phyloP scores from a whole-genome alignment of 2,113 vertebrate species.

The Hippocampus barbouri region DNA sequence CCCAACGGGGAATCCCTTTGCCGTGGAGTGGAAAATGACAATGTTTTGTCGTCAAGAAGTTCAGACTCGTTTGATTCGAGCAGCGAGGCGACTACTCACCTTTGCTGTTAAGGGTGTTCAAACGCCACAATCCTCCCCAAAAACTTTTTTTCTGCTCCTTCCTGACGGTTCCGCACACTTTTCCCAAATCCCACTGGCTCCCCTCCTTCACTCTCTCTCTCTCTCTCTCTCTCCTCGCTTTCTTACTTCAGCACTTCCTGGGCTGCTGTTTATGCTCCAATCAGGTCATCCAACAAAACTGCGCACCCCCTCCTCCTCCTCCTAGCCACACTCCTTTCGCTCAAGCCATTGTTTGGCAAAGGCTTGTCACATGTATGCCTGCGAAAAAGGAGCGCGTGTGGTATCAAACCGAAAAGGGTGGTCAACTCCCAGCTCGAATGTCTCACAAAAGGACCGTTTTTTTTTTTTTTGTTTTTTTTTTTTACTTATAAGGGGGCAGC shows the following conservation, averaged over 20 bases:
- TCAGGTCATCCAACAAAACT: constrained; percentile 61
- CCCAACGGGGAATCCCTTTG: constrained; percentile 7
- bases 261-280: constrained; percentile 71
- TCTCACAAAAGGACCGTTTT: constrained; percentile 18
- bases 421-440: constrained; percentile 27
- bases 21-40: neutral
- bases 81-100: constrained; percentile 53
- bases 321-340: constrained; percentile 33
- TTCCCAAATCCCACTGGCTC: constrained; percentile 38
- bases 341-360: constrained; percentile 59
- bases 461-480: constrained; percentile 8
- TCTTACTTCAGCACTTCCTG: constrained; percentile 67
- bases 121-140: constrained; percentile 32
- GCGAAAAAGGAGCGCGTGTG: constrained; percentile 15
- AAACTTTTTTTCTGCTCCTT: constrained; percentile 66
- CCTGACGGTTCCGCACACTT: constrained; percentile 43
- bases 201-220: constrained; percentile 10
- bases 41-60: neutral
- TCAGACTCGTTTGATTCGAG: neutral
- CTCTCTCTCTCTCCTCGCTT: constrained; percentile 17
- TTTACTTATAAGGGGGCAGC: constrained; percentile 12
- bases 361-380: constrained; percentile 58
- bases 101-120: constrained; percentile 37
- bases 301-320: constrained; percentile 12
- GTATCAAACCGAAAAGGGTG: neutral